Evolutionary conservation across 1,140 invertebrate species (phyloP).

Genomic region (Tyrophagus putrescentiae): DNA sequence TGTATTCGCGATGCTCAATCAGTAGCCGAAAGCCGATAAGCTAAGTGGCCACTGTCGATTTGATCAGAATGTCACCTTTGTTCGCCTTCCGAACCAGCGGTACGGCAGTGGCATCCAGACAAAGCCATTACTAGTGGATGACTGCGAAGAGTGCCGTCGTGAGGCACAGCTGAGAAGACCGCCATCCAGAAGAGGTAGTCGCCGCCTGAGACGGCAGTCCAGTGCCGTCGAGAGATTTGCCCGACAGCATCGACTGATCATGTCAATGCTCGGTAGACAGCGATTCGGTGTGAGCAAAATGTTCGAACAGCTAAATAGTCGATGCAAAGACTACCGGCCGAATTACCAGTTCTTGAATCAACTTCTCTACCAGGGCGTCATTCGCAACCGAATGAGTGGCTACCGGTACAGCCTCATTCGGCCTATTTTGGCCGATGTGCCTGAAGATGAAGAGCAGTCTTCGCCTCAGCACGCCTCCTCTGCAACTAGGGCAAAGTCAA

Average conservation of each 20-base stretch:
- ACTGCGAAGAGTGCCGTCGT: conserved; percentile 6
- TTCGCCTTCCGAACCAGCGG: too few species aligned
- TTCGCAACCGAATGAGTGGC: conserved; percentile 14
- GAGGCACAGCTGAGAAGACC: not conserved
- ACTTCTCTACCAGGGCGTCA: not conserved
- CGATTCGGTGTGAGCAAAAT: conserved; percentile 11
- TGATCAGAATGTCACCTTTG: too few species aligned
- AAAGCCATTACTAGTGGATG: not conserved
- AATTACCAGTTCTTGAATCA: conserved; percentile 12
- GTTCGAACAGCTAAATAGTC: not conserved
- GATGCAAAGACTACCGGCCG: not conserved
- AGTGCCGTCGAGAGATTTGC: not conserved
- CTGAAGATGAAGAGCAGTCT: not conserved
- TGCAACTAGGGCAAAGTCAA: not conserved
- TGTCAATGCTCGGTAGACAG: not conserved
- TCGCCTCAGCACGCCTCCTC: not conserved
- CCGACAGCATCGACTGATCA: not conserved
- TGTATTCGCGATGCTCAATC: not conserved
- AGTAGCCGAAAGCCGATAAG: not conserved
- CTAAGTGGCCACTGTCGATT: not conserved
- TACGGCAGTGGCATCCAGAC: not conserved
- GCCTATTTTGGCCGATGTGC: not conserved
- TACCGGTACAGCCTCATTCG: conserved; percentile 8
- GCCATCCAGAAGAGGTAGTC: not conserved
- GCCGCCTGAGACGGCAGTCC: not conserved